Conservation (phyloP, 2,113 vertebrate genomes). For the Macrotus californicus region DNA sequence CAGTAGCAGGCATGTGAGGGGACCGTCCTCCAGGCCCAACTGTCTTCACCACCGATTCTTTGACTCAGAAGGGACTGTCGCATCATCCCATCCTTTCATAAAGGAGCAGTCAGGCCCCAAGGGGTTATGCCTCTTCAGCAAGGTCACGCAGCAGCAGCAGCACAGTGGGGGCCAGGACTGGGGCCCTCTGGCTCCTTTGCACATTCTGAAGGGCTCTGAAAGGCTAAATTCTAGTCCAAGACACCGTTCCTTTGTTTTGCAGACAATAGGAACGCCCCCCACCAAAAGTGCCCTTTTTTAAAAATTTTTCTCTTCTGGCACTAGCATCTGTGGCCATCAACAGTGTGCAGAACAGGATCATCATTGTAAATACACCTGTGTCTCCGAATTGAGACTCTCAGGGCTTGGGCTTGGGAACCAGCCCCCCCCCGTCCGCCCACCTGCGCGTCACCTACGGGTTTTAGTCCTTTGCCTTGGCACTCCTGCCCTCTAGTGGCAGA, state of each 20-base stretch:
- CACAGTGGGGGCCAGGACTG: not conserved
- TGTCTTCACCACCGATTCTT: not conserved
- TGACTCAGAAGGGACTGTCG: not conserved
- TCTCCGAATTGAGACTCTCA: not conserved
- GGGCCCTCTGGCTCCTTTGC: not conserved
- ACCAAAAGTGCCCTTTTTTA: not conserved
- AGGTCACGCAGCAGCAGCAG: not conserved
- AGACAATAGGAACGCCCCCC: not conserved
- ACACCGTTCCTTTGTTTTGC: not conserved
- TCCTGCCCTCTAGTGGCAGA: conserved; percentile 70
- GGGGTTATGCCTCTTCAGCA: not conserved
- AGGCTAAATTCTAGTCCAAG: not conserved
- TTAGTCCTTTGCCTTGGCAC: conserved; percentile 43
- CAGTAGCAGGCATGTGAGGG: not conserved
- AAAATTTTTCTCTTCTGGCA: not conserved
- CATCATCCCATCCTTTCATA: not conserved
- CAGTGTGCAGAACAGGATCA: not conserved
- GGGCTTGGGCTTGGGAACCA: not conserved
- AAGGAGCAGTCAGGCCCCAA: not conserved
- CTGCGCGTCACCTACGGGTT: not conserved
- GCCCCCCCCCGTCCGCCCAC: not conserved
- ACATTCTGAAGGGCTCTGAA: not conserved
- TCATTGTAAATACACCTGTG: not conserved
- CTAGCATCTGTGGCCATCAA: not conserved
- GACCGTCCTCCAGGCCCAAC: not conserved